Conservation (phyloP, 1,140 invertebrate genomes). For the Acromyrmex charruanus region DNA sequence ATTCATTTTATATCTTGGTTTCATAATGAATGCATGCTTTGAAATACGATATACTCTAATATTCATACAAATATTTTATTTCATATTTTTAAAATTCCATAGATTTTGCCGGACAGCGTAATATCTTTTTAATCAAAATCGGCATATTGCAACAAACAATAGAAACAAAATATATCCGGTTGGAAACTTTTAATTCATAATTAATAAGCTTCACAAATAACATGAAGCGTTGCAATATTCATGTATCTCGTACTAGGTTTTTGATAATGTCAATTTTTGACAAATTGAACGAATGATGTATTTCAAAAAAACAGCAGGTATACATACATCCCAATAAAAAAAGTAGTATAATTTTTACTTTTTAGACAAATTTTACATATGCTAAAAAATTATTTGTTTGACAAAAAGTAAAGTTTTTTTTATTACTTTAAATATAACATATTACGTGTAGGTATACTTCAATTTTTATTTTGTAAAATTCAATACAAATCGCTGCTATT, state of each 20-base stretch:
- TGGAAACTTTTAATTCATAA: background rate
- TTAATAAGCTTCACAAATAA: slow-evolving; percentile 16
- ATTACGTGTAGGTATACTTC: background rate
- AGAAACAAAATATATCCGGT: background rate
- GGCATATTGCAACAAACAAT: background rate
- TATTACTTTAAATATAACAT: background rate
- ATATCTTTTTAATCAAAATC: slow-evolving; percentile 21
- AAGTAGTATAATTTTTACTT: background rate
- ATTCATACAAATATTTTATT: slow-evolving; percentile 13
- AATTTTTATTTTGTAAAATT: slow-evolving; percentile 6
- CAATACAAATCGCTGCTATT: slow-evolving; percentile 7
- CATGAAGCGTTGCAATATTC: background rate
- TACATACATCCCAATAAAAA: background rate
- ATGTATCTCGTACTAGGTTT: background rate
- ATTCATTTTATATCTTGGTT: background rate
- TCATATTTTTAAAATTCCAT: background rate
- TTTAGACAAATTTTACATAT: background rate
- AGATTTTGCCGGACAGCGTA: slow-evolving; percentile 11
- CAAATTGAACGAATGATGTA: background rate
- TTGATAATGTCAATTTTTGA: slow-evolving; percentile 16
- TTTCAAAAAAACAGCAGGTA: background rate
- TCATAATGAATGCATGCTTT: slow-evolving; percentile 11
- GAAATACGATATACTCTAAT: background rate
- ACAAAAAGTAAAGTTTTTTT: background rate
- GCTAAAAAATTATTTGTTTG: background rate